phyloP scores from a whole-genome alignment of 2,888 invertebrate genomes.

The Sinelater perroti region DNA sequence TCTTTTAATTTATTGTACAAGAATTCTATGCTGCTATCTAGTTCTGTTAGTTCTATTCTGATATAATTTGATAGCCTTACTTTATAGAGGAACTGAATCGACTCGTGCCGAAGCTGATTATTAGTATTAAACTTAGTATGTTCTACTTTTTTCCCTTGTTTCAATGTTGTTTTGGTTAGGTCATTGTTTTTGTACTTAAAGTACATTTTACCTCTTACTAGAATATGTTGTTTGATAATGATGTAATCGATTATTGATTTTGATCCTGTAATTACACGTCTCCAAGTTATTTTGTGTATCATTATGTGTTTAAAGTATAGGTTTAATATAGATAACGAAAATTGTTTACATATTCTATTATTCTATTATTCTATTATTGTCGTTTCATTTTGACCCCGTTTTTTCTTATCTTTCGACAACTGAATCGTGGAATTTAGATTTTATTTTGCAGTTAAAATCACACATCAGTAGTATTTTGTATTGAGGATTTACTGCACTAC shows the following conservation, averaged over 20 bases:
- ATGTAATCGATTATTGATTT: background rate
- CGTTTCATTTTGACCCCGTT: background rate
- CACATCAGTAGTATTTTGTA: background rate
- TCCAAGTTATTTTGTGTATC: too few relatives aligned
- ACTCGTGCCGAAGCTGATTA: too few relatives aligned
- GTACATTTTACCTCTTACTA: background rate
- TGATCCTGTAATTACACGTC: background rate
- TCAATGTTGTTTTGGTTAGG: too few relatives aligned
- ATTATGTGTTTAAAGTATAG: background rate
- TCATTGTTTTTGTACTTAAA: slow-evolving; percentile 9
- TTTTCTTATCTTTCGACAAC: background rate
- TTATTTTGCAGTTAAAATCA: too few relatives aligned
- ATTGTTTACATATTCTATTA: background rate
- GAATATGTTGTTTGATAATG: background rate
- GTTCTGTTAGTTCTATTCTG: too few relatives aligned
- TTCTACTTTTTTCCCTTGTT: background rate
- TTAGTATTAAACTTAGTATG: background rate
- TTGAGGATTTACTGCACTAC: slow-evolving; percentile 3
- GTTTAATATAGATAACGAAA: slow-evolving; percentile 4
- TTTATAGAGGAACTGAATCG: background rate
- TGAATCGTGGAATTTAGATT: too few relatives aligned
- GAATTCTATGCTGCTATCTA: too few relatives aligned
- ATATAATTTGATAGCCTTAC: too few relatives aligned
- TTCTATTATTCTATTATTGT: background rate
- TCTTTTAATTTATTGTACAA: too few relatives aligned